Evolutionary conservation across 2,888 invertebrate species (phyloP).

Genomic region (Dryobotodes eremita): DNA sequence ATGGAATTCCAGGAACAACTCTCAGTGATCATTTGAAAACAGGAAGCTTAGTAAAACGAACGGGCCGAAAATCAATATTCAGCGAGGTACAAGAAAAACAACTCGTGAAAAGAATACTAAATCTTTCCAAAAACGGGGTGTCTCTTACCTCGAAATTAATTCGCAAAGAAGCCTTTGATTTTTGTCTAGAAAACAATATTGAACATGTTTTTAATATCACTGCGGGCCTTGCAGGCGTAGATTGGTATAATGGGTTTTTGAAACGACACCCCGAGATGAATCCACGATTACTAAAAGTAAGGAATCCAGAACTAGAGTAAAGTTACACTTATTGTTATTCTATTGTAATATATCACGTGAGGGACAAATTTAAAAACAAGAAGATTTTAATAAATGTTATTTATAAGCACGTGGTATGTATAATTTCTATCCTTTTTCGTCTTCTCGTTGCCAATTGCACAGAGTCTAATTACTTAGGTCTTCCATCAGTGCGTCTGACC

Average conservation of each 20-base stretch:
- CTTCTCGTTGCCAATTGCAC: too few relatives aligned
- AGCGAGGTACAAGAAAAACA: neutral
- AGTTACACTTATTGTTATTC: neutral
- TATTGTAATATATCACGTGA: neutral
- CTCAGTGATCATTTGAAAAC: conserved; percentile 7
- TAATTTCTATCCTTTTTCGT: neutral
- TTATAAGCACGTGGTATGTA: neutral
- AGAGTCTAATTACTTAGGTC: too few relatives aligned
- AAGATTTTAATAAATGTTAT: conserved; percentile 3
- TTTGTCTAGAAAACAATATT: conserved; percentile 23
- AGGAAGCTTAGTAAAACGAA: neutral
- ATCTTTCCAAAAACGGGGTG: neutral
- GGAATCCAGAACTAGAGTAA: neutral
- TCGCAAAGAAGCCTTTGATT: conserved; percentile 29
- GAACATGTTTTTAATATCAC: conserved; percentile 8
- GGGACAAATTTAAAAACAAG: neutral
- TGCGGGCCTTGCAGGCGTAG: conserved; percentile 12
- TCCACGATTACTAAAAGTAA: neutral
- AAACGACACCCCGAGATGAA: conserved; percentile 8
- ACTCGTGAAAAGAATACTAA: conserved; percentile 4
- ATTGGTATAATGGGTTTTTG: conserved; percentile 15
- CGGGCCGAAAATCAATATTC: neutral
- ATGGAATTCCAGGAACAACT: conserved; percentile 10
- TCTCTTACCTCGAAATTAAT: conserved; percentile 1
- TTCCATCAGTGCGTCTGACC: too few relatives aligned